phyloP scores from a whole-genome alignment of 1,140 invertebrate species.

The Tetramorium alpestre region DNA sequence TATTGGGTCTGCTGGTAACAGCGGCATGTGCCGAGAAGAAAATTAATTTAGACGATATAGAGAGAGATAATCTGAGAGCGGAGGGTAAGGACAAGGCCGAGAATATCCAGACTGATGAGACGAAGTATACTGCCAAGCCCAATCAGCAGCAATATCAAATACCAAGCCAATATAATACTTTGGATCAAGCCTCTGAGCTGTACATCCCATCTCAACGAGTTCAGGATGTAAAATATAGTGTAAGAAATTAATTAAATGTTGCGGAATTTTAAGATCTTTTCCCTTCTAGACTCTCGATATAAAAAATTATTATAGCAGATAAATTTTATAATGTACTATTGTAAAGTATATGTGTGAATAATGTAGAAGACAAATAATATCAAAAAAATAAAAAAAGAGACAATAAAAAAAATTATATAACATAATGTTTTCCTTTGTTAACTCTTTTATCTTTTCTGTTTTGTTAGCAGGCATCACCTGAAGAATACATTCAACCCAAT shows the following conservation, averaged over 20 bases:
- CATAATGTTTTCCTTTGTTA: neutral
- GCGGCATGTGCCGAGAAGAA: constrained; percentile 75
- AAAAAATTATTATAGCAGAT: neutral
- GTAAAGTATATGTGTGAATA: neutral
- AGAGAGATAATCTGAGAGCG: constrained; percentile 78
- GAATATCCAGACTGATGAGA: constrained; percentile 63
- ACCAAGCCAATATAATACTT: constrained; percentile 59
- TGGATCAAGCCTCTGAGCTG: constrained; percentile 42
- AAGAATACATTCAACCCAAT: constrained; percentile 67
- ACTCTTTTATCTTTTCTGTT: neutral
- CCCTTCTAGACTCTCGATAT: neutral
- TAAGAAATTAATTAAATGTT: constrained; percentile 5
- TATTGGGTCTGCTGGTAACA: constrained; percentile 70
- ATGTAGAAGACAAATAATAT: neutral
- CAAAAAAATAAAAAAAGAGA: neutral
- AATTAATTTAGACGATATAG: constrained; percentile 82
- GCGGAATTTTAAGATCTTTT: neutral
- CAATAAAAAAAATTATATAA: neutral
- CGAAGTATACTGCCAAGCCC: constrained; percentile 70
- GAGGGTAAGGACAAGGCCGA: constrained; percentile 73
- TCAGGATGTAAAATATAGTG: constrained; percentile 61
- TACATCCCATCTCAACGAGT: constrained; percentile 58
- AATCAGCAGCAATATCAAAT: constrained; percentile 74
- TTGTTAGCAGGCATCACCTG: constrained; percentile 63
- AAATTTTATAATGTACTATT: neutral